These are phyloP conservation scores for Colletes latitarsis DNA, from an alignment of 1,140 invertebrate species.

Conservation along the genomic window DNA sequence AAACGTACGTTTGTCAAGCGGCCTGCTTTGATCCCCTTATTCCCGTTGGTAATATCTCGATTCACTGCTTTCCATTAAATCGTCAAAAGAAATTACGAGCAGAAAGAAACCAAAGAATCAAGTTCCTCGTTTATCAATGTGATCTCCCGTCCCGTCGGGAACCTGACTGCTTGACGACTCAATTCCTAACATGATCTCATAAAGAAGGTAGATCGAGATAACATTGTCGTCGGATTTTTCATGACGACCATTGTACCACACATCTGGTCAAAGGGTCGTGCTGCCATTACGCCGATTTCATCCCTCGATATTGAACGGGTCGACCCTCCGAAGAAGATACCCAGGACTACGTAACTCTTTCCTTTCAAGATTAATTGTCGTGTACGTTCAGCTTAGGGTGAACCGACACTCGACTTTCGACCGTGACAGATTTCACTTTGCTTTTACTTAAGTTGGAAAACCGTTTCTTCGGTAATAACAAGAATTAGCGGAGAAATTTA, in stretches of 20 bases:
- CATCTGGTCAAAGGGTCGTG: slow-evolving; percentile 64
- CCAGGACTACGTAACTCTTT: slow-evolving; percentile 56
- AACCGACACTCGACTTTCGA: slow-evolving; percentile 5
- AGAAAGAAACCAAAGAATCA: slow-evolving; percentile 8
- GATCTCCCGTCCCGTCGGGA: slow-evolving; percentile 28
- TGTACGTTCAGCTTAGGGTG: slow-evolving; percentile 11
- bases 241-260: slow-evolving; percentile 58
- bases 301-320: slow-evolving; percentile 47
- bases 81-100: background rate
- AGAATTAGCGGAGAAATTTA: background rate
- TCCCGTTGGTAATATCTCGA: background rate
- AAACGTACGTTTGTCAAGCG: background rate
- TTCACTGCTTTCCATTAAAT: background rate
- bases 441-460: background rate
- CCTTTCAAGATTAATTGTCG: slow-evolving; percentile 57
- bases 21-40: background rate
- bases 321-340: slow-evolving; percentile 46
- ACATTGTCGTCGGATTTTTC: slow-evolving; percentile 66
- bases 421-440: background rate
- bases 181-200: slow-evolving; percentile 49
- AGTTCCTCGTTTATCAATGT: slow-evolving; percentile 2
- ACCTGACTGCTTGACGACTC: slow-evolving; percentile 54
- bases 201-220: slow-evolving; percentile 66
- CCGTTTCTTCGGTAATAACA: too few relatives aligned
- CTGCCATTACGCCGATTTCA: slow-evolving; percentile 61